Percentiles rank a stretch among this genome's conserved stretches.
Conservation (phyloP, 2,113 vertebrate species). For the Ophthalmolycus amberensis region DNA sequence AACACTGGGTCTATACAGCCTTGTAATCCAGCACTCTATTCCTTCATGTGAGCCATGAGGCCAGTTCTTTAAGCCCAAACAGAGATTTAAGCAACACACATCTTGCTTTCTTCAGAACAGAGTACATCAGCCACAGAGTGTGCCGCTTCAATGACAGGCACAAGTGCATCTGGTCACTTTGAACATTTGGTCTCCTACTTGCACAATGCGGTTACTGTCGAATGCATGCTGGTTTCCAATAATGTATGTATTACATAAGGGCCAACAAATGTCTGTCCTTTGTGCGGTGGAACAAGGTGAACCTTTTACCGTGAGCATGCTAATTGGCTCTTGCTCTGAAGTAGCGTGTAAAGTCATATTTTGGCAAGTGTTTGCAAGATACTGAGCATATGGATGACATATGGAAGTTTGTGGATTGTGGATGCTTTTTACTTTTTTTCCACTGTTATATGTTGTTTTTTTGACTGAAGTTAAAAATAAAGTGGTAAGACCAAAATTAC, state of each 20-base stretch:
- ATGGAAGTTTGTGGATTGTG: not conserved
- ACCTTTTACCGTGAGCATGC: not conserved
- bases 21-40: constrained; percentile 64
- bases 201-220: not conserved
- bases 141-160: constrained; percentile 9
- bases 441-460: not conserved
- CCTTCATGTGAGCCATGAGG: constrained; percentile 60
- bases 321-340: not conserved
- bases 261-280: not conserved
- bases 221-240: not conserved
- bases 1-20: constrained; percentile 66
- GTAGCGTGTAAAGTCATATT: not conserved
- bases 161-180: constrained; percentile 28
- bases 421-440: not conserved
- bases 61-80: constrained; percentile 33
- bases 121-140: constrained; percentile 17
- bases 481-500: not conserved
- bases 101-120: constrained; percentile 6
- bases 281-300: not conserved
- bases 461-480: not conserved
- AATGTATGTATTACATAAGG: not conserved
- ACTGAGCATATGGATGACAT: not conserved
- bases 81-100: constrained; percentile 30
- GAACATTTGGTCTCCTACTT: not conserved
- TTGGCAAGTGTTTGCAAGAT: not conserved